Evolutionary conservation across 2,113 vertebrate genomes (phyloP).

Genomic region (Burhinus oedicnemus): DNA sequence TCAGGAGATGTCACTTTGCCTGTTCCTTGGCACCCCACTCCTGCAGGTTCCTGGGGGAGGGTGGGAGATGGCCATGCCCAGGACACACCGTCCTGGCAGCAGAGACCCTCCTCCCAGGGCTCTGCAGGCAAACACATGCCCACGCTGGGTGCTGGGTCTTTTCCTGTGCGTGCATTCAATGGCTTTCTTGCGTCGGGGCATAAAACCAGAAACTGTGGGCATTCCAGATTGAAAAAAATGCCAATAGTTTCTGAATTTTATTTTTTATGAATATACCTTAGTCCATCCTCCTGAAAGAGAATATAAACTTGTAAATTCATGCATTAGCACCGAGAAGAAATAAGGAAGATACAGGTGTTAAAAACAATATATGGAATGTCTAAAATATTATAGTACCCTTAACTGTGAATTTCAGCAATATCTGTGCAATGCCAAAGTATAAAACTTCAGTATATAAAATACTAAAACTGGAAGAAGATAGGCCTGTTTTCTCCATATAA

Average conservation of each 20-base stretch:
- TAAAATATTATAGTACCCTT: background rate
- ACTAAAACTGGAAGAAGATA: background rate
- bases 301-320: background rate
- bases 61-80: background rate
- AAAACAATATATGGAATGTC: background rate
- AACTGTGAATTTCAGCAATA: background rate
- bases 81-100: fast-evolving
- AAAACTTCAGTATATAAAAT: background rate
- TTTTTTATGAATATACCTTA: background rate
- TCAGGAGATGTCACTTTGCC: background rate
- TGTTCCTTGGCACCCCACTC: background rate
- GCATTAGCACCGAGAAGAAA: background rate
- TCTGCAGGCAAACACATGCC: background rate
- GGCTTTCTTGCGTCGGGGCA: background rate
- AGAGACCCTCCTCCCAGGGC: background rate
- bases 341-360: background rate
- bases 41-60: background rate
- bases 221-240: background rate
- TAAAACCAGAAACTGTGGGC: background rate
- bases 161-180: background rate
- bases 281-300: background rate
- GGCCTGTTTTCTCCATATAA: background rate
- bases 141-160: fast-evolving
- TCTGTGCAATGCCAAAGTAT: background rate
- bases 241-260: background rate